These are phyloP conservation scores for Lanius ludovicianus DNA, from an alignment of 2,113 vertebrate genomes.

Conservation along the genomic window DNA sequence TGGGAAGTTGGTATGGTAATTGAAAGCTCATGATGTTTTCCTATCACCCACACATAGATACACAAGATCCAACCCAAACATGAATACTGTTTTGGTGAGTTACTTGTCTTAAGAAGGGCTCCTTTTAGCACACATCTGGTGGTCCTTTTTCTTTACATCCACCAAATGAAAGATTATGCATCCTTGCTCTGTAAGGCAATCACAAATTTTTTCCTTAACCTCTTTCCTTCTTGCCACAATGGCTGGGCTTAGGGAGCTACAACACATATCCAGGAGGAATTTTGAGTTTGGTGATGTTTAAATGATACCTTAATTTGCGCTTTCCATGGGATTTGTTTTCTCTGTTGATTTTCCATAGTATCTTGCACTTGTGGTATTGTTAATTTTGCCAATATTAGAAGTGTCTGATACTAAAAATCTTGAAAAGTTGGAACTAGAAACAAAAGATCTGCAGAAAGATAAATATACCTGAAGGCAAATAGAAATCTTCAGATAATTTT, in stretches of 20 bases:
- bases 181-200: neutral
- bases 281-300: neutral
- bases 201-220: neutral
- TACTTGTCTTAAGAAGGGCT: neutral
- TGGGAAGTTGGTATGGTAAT: neutral
- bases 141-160: neutral
- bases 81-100: neutral
- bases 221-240: neutral
- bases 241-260: accelerated
- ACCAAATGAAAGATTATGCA: neutral
- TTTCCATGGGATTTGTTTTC: neutral
- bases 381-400: neutral
- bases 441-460: neutral
- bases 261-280: neutral
- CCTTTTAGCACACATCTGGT: neutral
- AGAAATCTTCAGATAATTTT: neutral
- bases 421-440: neutral
- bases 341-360: neutral
- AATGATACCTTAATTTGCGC: neutral
- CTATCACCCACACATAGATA: neutral
- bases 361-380: neutral
- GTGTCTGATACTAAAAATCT: neutral
- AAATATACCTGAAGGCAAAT: neutral
- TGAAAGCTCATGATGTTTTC: neutral
- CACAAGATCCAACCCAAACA: neutral